Evolutionary conservation across 2,113 vertebrate species (phyloP).

Genomic region (Saimiri boliviensis): DNA sequence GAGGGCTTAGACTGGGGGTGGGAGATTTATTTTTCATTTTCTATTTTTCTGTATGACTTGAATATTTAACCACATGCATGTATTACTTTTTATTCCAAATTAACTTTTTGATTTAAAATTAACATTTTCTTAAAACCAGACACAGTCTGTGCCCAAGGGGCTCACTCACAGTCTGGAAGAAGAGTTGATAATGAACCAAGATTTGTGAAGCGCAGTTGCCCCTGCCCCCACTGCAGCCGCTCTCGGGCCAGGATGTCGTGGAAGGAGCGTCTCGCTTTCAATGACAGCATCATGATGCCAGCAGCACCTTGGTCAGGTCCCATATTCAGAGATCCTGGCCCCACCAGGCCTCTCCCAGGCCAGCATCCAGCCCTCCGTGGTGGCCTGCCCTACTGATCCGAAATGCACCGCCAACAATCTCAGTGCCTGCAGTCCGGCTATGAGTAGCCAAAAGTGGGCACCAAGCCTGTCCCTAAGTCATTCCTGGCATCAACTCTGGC

Average conservation of each 20-base stretch:
- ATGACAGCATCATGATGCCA: neutral
- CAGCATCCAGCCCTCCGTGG: neutral
- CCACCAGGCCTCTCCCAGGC: neutral
- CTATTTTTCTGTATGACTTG: slow-evolving; percentile 55
- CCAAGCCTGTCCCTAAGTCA: neutral
- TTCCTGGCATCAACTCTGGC: neutral
- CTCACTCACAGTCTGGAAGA: neutral
- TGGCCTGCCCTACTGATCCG: rapidly evolving
- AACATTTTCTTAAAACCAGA: slow-evolving; percentile 58
- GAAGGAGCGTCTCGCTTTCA: neutral
- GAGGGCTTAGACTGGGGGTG: neutral
- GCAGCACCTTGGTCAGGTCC: neutral
- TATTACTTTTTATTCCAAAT: slow-evolving; percentile 62
- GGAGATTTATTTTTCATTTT: slow-evolving; percentile 41
- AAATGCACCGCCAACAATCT: neutral
- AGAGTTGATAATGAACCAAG: slow-evolving; percentile 27
- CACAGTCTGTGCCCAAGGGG: slow-evolving; percentile 32
- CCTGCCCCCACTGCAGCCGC: neutral
- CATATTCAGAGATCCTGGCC: neutral
- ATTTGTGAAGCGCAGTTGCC: neutral
- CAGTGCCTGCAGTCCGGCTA: neutral
- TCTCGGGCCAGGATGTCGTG: neutral
- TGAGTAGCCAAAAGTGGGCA: neutral
- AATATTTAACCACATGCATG: slow-evolving; percentile 60
- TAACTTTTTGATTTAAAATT: slow-evolving; percentile 72